These are phyloP conservation scores for Grallaria varia DNA, from an alignment of 2,113 vertebrate species.

Conservation along the genomic window DNA sequence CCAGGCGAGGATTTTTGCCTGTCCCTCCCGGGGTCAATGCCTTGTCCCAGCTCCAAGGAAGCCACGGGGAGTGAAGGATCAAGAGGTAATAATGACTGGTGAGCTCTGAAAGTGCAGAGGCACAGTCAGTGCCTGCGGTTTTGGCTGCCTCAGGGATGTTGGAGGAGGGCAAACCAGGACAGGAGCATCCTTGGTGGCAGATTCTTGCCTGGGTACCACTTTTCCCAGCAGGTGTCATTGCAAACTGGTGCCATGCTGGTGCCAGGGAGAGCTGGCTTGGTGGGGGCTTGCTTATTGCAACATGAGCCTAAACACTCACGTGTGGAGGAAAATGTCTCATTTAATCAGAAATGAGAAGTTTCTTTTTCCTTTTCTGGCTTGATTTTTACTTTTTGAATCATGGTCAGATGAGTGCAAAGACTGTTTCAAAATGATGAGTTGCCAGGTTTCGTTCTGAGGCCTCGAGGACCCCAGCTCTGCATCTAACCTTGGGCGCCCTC, in stretches of 20 bases:
- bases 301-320: accelerated
- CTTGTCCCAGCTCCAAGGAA: neutral
- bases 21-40: accelerated
- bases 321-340: neutral
- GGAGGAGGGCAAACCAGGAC: accelerated
- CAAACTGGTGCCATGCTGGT: neutral
- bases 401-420: neutral
- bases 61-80: accelerated
- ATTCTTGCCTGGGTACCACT: accelerated
- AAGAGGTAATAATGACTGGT: accelerated
- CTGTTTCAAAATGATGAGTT: neutral
- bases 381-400: constrained; percentile 12
- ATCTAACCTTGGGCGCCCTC: neutral
- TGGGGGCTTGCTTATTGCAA: neutral
- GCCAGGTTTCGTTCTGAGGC: neutral
- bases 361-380: neutral
- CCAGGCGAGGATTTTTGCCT: accelerated
- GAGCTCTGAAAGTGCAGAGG: neutral
- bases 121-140: accelerated
- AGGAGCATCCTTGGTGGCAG: neutral
- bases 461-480: neutral
- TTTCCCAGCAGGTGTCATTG: neutral
- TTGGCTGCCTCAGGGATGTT: neutral
- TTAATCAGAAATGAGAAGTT: neutral
- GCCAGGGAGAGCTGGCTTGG: neutral